A percentile compares a stretch with the other conserved stretches of the same genome.
Conservation (phyloP, 2,797 vertebrate genomes). For the Gymnopithys bicolor region DNA sequence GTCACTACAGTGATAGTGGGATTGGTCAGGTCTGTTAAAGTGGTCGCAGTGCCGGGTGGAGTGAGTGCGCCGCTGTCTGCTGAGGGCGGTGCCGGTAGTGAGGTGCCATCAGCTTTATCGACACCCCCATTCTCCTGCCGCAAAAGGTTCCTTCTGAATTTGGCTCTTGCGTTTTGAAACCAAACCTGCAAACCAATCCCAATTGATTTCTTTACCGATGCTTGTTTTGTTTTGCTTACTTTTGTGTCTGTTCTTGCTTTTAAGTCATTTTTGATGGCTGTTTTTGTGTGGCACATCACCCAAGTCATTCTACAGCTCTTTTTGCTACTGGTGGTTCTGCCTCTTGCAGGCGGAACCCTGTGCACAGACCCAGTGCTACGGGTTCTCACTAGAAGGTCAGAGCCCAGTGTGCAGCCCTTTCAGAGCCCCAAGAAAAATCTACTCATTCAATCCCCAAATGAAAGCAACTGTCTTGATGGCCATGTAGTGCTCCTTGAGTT, state of each 20-base stretch:
- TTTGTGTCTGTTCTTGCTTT: constrained; percentile 66
- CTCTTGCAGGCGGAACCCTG: not conserved
- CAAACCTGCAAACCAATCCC: constrained; percentile 99
- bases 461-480: not conserved
- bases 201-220: constrained; percentile 92
- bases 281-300: constrained; percentile 2
- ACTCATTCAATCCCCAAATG: not conserved
- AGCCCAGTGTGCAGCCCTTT: not conserved
- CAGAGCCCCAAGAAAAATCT: constrained; percentile 5
- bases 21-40: constrained; percentile 99
- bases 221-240: constrained; percentile 70
- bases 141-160: constrained; percentile 99
- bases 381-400: not conserved
- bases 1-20: constrained; percentile 98
- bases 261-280: constrained; percentile 37
- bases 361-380: not conserved
- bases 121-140: constrained; percentile 99
- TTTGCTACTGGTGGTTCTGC: not conserved
- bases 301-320: not conserved
- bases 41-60: constrained; percentile 97
- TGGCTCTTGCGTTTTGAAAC: constrained; percentile 99
- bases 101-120: constrained; percentile 98
- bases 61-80: constrained; percentile 97
- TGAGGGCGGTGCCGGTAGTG: constrained; percentile 93
- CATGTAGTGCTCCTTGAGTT: not conserved